Base-by-base conservation (phyloP, 1,140 invertebrate species). In the Wiebesia pumilae region DNA sequence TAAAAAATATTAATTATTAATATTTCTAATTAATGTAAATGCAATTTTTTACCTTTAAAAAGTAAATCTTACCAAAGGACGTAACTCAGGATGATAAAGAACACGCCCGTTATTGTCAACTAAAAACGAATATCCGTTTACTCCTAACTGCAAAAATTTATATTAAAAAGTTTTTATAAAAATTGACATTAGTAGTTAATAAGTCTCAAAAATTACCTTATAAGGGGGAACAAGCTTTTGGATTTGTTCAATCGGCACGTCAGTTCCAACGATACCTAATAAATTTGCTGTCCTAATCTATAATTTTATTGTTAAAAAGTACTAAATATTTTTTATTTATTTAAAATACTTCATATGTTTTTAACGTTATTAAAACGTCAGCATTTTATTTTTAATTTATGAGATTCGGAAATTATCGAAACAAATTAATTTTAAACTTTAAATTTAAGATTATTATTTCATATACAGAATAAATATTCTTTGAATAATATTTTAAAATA, bases 51-150 rank as follows among this genome's bases (percentile, higher is more conserved):
- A 65, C n/a, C 30, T 81, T 81, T 69, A 62, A 47, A 80, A 79
- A 54, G 19, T 40, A 40, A 69, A 58, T 35, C 95, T 96, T 95
- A 98, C 97, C 94, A 98, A 93, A 87, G 98, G 98, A 90, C 98
- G 95, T 89, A 99, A 95, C 93, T 99, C 98, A n/a, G 99, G 99
- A 95, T 99, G 99, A 94, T 98, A 99, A 77, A 99, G 94, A 87
- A 99, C 96, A 93, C 99, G 97, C 77, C 99, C 99, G 95, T 99
- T 99, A 93, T 99, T 99, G 94, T 98, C 98, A 89, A 99, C 97
- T 92, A 98, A 97, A 94, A 99, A 99, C 21, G 98, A 97, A 94
- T 99, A 99, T 71, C 98, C 98, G 95, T 99, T 99, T 69, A 98
- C 97, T 87, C 98, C 98, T 88, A 99, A 95, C 97, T 98, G 94